Evolutionary conservation across 1,140 invertebrate genomes (phyloP), one percentile per base, ranked within the genome.

Genomic region (Bombyx mandarina): DNA sequence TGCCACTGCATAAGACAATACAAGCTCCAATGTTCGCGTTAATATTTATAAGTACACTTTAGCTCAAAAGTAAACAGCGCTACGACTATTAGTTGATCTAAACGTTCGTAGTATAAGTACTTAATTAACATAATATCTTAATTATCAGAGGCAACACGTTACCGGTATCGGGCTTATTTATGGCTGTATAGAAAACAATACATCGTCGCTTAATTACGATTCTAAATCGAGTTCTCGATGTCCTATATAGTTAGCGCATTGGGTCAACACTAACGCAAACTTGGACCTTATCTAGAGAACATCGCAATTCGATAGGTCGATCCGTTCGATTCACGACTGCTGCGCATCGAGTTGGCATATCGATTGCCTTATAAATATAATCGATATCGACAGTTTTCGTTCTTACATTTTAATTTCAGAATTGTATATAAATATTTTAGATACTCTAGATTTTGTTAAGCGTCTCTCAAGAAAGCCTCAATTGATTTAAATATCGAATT

Each of bases 191-290:
- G 18, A 18, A 59, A 63, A 62, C 61, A 69, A 69, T 65, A 63
- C 61, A 69, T 69, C 67, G 26, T 67, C 54, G 71, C 67, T 82
- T 81, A 84, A 84, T 82, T 81, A 70, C 70, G 70, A 73, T 70
- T 73, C 61, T 61, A 63, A 63, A 56, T 63, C 58, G 65, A 78
- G 66, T 73, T 63, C 62, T 65, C 63, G 77, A 85, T 83, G 82
- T 71, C 70, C 80, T 63, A 83, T 69, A 70, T 71, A 82, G 80
- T 85, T 85, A 85, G 73, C 64, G 66, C 66, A 75, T 63, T 85
- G 70, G 79, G 82, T 80, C 75, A 82, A 74, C 71, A 35, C 26
- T 35, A 61, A 71, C 58, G 65, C 69, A 59, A 57, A 54, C 57
- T 49, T 49, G 55, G 56, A 55, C 54, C 55, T 60, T 66, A 69